Evolutionary conservation across 2,113 vertebrate genomes (phyloP).

Genomic region (Takifugu flavidus): DNA sequence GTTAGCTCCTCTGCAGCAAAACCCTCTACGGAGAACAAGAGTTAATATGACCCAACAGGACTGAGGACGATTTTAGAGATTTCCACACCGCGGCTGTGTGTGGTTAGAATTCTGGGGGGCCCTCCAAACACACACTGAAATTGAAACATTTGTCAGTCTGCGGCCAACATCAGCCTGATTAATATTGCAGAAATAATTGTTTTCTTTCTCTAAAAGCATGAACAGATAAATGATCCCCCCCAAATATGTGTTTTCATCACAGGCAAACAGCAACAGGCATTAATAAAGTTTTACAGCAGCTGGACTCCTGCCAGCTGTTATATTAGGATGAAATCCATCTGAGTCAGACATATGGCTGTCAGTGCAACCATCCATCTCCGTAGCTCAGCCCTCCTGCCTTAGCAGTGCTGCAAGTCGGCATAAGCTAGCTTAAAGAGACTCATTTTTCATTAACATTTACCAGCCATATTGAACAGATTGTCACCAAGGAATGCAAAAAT

Average conservation of each 20-base stretch:
- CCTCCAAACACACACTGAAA: constrained; percentile 30
- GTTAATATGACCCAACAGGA: too few relatives aligned
- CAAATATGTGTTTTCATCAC: constrained; percentile 49
- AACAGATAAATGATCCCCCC: constrained; percentile 54
- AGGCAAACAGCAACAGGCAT: constrained; percentile 43
- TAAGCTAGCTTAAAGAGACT: constrained; percentile 20
- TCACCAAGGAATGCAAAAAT: constrained; percentile 55
- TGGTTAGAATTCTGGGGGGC: background rate
- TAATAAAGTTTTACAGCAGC: constrained; percentile 57
- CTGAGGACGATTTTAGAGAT: too few relatives aligned
- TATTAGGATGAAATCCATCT: constrained; percentile 55
- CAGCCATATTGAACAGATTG: constrained; percentile 46
- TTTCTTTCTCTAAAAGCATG: constrained; percentile 29
- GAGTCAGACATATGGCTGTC: constrained; percentile 24
- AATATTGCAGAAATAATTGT: constrained; percentile 30
- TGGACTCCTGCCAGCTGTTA: constrained; percentile 45
- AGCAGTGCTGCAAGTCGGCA: background rate
- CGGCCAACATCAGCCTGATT: constrained; percentile 26
- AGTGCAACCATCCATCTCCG: background rate
- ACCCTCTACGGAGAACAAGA: too few relatives aligned
- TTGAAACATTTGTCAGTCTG: constrained; percentile 54
- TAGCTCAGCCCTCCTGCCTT: background rate
- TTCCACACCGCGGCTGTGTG: background rate
- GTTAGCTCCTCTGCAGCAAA: too few relatives aligned
- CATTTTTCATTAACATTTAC: constrained; percentile 56